Percentiles rank a stretch among this genome's conserved stretches.
Conservation (phyloP, 2,797 vertebrate genomes). For the Lithobates sylvaticus region DNA sequence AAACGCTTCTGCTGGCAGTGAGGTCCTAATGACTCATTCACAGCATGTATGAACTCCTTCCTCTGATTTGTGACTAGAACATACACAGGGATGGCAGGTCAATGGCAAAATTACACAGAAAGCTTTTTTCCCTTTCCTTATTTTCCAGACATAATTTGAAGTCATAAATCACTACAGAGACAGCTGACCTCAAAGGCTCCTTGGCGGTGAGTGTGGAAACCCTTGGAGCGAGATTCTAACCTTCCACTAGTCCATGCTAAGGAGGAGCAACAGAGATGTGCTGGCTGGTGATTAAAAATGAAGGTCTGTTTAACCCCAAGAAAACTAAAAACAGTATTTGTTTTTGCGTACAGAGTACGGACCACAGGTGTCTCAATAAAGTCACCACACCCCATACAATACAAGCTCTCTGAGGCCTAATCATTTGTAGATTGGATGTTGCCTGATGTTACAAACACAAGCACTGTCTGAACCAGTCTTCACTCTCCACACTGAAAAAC, state of each 20-base stretch:
- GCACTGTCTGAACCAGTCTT: not conserved
- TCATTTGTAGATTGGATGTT: not conserved
- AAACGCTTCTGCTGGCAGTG: conserved; percentile 46
- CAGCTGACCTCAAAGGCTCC: conserved; percentile 62
- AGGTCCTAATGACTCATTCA: conserved; percentile 53
- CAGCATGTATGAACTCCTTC: conserved; percentile 48
- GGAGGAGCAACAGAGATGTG: conserved; percentile 33
- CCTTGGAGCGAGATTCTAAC: conserved; percentile 43
- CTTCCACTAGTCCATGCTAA: conserved; percentile 25
- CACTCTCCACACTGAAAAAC: not conserved
- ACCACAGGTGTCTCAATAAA: not conserved
- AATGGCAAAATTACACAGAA: conserved; percentile 59
- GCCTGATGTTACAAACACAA: not conserved
- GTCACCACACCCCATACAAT: too few species aligned
- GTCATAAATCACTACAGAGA: conserved; percentile 58
- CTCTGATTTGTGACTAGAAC: conserved; percentile 55
- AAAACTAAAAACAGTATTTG: not conserved
- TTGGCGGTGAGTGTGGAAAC: conserved; percentile 58
- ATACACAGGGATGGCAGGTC: conserved; percentile 55
- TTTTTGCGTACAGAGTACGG: not conserved
- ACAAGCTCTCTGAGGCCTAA: not conserved
- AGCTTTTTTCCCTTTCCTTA: conserved; percentile 56
- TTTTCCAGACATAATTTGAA: conserved; percentile 61
- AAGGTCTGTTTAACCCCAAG: conserved; percentile 29
- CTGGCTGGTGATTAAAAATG: conserved; percentile 1